Evolutionary conservation across 2,797 vertebrate genomes (phyloP), one percentile per base, ranked within the genome.

Genomic region (Lutjanus campechanus): DNA sequence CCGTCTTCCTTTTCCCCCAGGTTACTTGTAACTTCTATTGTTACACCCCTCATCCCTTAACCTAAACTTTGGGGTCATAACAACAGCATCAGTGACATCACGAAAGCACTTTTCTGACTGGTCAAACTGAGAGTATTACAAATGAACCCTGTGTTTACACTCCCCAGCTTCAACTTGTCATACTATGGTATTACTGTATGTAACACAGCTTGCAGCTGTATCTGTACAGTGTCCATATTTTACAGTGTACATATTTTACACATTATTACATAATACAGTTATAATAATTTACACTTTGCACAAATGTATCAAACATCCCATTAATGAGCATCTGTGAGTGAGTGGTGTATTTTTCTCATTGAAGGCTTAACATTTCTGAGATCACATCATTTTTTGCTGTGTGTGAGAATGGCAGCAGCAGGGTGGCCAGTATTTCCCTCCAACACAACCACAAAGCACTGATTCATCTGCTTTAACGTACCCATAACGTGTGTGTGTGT

Each of bases 391-490:
- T 64, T 65, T 67, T 69, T 51, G 11, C 69, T 17, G 43, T 79
- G 51, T 65, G 63, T 73, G 73, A 80, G 77, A 77, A 10, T 72
- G 41, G 61, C 80, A 64, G 85, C 50, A 69, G 73, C 72, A 86
- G 82, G 86, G 86, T 90, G 88, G 85, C 81, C 83, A 62, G 69
- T 72, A 79, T 43, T 86, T 69, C 82, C 71, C 69, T 71, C 65
- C 3, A 44, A 86, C 68, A 68, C n/a, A 1, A 87, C 86, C 90
- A 87, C 86, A 89, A 84, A 90, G 88, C 77, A 41, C 58, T 81
- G 83, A 90, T 91, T 90, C 87, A 90, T 86, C 85, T 90, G 74
- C 85, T 85, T 71, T 82, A 75, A 82, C 77, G 87, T 84, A 84
- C 76, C 64, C 61, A 85, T 67, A 71, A 83, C 79, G 77, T 85